Conservation (phyloP, 2,888 invertebrate genomes). For the Heliconius charithonia region DNA sequence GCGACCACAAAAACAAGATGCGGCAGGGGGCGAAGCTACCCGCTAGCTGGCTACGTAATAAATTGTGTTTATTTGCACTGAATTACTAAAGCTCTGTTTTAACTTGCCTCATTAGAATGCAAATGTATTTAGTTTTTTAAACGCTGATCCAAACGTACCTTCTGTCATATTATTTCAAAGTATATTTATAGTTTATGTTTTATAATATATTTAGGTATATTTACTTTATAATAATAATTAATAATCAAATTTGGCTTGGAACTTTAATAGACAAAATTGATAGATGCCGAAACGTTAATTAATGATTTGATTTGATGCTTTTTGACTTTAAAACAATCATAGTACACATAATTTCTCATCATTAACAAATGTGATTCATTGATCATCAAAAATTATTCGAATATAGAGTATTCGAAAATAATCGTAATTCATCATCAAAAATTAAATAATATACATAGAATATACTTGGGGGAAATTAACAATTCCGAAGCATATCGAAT, state of each 20-base stretch:
- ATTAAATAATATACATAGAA: slow-evolving; percentile 7
- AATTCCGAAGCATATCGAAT: slow-evolving; percentile 49
- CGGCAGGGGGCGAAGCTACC: slow-evolving; percentile 70
- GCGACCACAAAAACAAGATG: slow-evolving; percentile 82
- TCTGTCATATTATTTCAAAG: slow-evolving; percentile 1
- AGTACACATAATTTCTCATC: not conserved
- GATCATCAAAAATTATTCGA: not conserved
- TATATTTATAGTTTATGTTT: not conserved
- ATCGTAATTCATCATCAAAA: slow-evolving; percentile 7
- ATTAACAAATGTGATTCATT: not conserved
- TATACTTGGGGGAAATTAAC: slow-evolving; percentile 27
- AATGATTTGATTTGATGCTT: too few relatives aligned
- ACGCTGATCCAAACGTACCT: not conserved
- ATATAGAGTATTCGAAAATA: not conserved
- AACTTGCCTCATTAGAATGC: slow-evolving; percentile 42
- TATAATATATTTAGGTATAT: not conserved
- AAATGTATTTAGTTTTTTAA: slow-evolving; percentile 27
- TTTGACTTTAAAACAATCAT: not conserved
- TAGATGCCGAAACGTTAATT: too few relatives aligned
- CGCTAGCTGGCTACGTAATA: slow-evolving; percentile 59
- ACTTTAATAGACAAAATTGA: not conserved
- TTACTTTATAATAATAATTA: not conserved
- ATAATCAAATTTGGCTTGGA: not conserved
- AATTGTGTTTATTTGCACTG: slow-evolving; percentile 51
- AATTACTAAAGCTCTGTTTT: slow-evolving; percentile 57